Conservation (phyloP, 2,888 invertebrate species). For the Ferrisia virgata region DNA sequence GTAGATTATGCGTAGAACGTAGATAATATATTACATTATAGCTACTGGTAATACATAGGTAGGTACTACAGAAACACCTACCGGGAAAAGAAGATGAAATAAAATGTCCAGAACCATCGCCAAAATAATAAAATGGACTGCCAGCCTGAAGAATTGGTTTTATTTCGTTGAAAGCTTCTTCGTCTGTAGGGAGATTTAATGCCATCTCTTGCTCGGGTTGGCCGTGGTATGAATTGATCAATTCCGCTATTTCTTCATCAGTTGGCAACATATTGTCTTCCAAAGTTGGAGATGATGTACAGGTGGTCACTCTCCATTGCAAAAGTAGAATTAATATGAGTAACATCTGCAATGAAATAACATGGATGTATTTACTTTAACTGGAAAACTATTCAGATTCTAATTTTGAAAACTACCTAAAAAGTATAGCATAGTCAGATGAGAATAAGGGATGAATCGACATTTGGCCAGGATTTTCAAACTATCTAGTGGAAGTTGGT, state of each 20-base stretch:
- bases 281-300: conserved; percentile 46
- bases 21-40: too few relatives aligned
- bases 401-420: too few relatives aligned
- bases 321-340: conserved; percentile 32
- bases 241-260: conserved; percentile 48
- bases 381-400: too few relatives aligned
- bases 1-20: too few relatives aligned
- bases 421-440: too few relatives aligned
- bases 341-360: conserved; percentile 31
- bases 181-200: conserved; percentile 49
- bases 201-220: conserved; percentile 49
- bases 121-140: conserved; percentile 41
- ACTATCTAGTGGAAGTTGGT: too few relatives aligned
- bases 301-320: conserved; percentile 38
- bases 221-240: conserved; percentile 44
- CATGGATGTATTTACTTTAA: too few relatives aligned
- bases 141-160: conserved; percentile 46
- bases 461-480: too few relatives aligned
- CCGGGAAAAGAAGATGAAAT: conserved; percentile 51
- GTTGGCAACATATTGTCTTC: conserved; percentile 49
- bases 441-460: too few relatives aligned
- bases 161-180: conserved; percentile 49
- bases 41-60: too few relatives aligned
- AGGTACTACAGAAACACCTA: too few relatives aligned
- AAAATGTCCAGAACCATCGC: conserved; percentile 50